Evolutionary conservation across 1,140 invertebrate genomes (phyloP), one percentile per base, ranked within the genome.

Genomic region (Trichomalopsis sarcophagae): DNA sequence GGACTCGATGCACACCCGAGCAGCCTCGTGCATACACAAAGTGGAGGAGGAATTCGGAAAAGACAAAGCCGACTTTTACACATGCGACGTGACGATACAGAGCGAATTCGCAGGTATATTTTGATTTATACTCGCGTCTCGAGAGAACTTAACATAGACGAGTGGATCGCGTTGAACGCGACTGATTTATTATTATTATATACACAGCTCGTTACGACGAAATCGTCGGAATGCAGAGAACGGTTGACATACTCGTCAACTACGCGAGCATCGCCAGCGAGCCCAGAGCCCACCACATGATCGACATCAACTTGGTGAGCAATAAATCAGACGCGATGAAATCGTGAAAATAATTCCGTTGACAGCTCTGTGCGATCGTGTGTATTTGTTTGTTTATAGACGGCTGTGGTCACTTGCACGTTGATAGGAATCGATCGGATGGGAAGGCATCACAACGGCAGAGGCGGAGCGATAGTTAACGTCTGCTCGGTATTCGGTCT

Each of bases 401-500:
- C 91, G 80, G 92, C 91, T 40, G 90, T 93, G 0, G 89, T 92
- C 23, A 89, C 90, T 82, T 91, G 92, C 13, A 91, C 90, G 27
- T 87, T 93, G 1, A 84, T 93, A 1, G 93, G 89, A 0, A 88
- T 94, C 9, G 89, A 93, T 87, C 90, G 91, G 77, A 93, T 94
- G 91, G 93, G 93, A 9, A 92, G 92, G 87, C 90, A 93, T 84
- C 89, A 93, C 73, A 93, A 93, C 14, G 92, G 92, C 9, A 91
- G 88, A 80, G 93, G 93, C 33, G 93, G 93, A 47, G 90, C 93
- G 0, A 89, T 94, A 11, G 91, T 93, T n/a, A 94, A 94, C 85
- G 92, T 93, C 21, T 90, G 91, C 6, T 94, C 93, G 11, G 90
- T 93, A 86, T 74, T 91, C 84, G 94, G 94, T 66, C 87, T 94